Evolutionary conservation across 1,140 invertebrate genomes (phyloP).

Genomic region (Rhynchophorus ferrugineus): DNA sequence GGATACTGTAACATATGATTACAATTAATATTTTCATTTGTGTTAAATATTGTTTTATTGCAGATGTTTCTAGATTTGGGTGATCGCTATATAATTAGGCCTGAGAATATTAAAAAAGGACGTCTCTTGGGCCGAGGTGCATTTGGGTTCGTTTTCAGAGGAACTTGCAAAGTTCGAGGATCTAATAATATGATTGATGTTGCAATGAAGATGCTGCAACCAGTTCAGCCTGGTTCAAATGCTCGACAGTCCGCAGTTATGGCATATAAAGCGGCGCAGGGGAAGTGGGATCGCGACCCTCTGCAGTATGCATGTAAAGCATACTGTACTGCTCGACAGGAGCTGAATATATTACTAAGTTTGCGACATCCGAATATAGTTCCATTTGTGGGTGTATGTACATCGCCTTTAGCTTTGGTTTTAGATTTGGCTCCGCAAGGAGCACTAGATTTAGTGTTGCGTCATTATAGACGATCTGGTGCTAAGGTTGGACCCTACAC

Average conservation of each 20-base stretch:
- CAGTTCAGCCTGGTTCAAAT: conserved; percentile 77
- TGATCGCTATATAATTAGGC: conserved; percentile 66
- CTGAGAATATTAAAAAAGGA: conserved; percentile 71
- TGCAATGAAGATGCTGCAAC: conserved; percentile 93
- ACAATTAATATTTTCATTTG: neutral
- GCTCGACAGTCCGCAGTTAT: conserved; percentile 64
- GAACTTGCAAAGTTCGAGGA: conserved; percentile 58
- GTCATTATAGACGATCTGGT: conserved; percentile 76
- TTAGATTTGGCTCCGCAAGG: conserved; percentile 88
- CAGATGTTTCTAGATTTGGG: conserved; percentile 84
- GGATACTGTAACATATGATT: conserved; percentile 57
- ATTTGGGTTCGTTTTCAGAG: conserved; percentile 95
- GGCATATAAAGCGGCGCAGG: conserved; percentile 72
- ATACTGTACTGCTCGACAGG: conserved; percentile 90
- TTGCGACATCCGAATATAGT: conserved; percentile 88
- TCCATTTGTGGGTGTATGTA: conserved; percentile 81
- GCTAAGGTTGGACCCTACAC: conserved; percentile 70
- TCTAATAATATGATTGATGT: conserved; percentile 59
- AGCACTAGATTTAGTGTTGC: conserved; percentile 73
- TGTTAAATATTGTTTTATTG: conserved; percentile 11
- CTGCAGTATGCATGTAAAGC: conserved; percentile 87
- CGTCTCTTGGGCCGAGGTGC: conserved; percentile 87
- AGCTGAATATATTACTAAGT: conserved; percentile 80
- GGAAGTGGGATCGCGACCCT: conserved; percentile 87
- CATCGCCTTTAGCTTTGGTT: conserved; percentile 82